A percentile compares a stretch with the other conserved stretches of the same genome.
phyloP scores from a whole-genome alignment of 2,113 vertebrate genomes.

The Poeciliopsis retropinna region DNA sequence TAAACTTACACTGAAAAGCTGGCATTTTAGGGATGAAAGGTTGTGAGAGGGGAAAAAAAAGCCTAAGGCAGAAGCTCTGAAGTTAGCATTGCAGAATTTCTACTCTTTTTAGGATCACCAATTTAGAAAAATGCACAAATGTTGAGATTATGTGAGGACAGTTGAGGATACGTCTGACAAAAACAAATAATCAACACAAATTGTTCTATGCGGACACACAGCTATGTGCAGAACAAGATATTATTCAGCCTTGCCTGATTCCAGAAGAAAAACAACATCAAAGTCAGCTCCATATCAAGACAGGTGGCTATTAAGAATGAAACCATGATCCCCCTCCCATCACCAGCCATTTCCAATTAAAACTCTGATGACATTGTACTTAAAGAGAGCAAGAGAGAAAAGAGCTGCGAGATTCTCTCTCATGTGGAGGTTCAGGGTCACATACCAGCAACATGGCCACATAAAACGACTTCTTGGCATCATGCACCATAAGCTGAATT shows the following conservation, averaged over 20 bases:
- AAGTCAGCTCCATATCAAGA: conserved; percentile 22
- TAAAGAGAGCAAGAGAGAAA: conserved; percentile 5
- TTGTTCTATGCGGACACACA: not conserved
- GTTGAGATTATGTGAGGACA: conserved; percentile 46
- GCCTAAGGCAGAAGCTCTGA: conserved; percentile 63
- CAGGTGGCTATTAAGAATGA: conserved; percentile 44
- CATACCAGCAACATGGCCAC: conserved; percentile 58
- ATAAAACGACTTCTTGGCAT: conserved; percentile 48
- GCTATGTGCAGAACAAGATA: conserved; percentile 4
- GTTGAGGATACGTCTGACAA: conserved; percentile 57
- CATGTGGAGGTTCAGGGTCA: conserved; percentile 33
- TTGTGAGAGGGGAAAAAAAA: not conserved
- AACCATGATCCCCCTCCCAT: conserved; percentile 29
- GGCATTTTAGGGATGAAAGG: conserved; percentile 34
- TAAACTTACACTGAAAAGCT: conserved; percentile 15
- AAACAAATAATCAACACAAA: conserved; percentile 1
- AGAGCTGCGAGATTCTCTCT: conserved; percentile 27
- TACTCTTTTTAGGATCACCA: not conserved
- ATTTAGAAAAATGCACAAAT: conserved; percentile 14
- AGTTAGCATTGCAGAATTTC: not conserved
- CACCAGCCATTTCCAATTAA: conserved; percentile 25
- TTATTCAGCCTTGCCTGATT: not conserved
- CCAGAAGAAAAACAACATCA: conserved; percentile 11
- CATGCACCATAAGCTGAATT: conserved; percentile 17
- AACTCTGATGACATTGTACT: conserved; percentile 35